Percentiles rank a stretch among this genome's conserved stretches.
Conservation (phyloP, 2,888 invertebrate genomes). For the Branchipolynoe longqiensis region DNA sequence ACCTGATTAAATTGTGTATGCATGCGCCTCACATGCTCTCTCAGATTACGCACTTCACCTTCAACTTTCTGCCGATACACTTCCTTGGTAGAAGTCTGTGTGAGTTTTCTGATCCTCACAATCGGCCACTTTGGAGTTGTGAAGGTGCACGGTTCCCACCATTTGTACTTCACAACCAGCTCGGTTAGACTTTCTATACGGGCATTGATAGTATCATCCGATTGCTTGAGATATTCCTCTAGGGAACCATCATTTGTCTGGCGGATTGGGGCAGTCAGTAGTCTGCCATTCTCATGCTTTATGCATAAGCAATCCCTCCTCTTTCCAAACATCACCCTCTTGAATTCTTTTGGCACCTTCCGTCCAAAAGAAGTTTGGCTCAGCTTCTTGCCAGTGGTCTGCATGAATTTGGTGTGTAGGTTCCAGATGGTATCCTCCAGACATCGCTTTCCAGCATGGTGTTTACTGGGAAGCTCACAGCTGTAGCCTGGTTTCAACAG, state of each 20-base stretch:
- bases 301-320: background rate
- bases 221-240: background rate
- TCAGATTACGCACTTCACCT: background rate
- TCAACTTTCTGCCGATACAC: background rate
- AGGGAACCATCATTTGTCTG: background rate
- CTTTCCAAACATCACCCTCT: too few relatives aligned
- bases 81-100: background rate
- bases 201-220: background rate
- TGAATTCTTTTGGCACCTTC: too few relatives aligned
- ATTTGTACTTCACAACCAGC: background rate
- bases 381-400: too few relatives aligned
- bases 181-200: background rate
- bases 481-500: too few relatives aligned
- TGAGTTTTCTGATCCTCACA: background rate
- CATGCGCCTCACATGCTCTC: background rate
- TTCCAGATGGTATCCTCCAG: too few relatives aligned
- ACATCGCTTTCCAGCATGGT: too few relatives aligned
- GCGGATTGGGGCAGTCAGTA: background rate
- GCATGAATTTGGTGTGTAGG: too few relatives aligned
- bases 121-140: background rate
- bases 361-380: too few relatives aligned
- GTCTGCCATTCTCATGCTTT: background rate
- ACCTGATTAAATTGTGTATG: background rate
- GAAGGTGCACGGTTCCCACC: background rate
- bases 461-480: too few relatives aligned